These are phyloP conservation scores for Homarus americanus DNA, from an alignment of 1,140 invertebrate species.

Conservation along the genomic window DNA sequence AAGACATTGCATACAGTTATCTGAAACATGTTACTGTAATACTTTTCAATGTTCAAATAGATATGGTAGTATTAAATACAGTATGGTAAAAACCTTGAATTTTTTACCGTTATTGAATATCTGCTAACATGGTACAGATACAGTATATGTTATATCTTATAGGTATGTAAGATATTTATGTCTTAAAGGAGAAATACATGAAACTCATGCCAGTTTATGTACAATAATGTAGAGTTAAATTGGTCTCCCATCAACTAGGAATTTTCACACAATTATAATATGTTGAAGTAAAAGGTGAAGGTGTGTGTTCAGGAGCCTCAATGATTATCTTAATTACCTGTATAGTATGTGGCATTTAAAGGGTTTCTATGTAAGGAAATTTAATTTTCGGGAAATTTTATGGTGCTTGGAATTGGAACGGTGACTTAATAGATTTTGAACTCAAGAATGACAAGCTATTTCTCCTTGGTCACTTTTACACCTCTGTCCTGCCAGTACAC, in stretches of 20 bases:
- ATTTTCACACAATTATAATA: not conserved
- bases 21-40: not conserved
- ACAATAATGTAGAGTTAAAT: not conserved
- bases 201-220: not conserved
- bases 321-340: not conserved
- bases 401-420: too few relatives aligned
- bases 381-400: too few relatives aligned
- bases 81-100: not conserved
- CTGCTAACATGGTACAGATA: not conserved
- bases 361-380: too few relatives aligned
- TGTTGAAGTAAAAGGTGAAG: not conserved
- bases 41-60: not conserved
- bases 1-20: too few relatives aligned
- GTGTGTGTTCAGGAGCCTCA: not conserved
- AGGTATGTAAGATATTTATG: not conserved
- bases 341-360: too few relatives aligned
- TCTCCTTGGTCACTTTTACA: too few relatives aligned
- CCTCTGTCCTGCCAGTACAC: too few relatives aligned
- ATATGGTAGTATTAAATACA: not conserved
- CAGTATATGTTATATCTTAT: too few relatives aligned
- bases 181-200: not conserved
- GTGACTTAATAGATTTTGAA: too few relatives aligned
- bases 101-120: not conserved
- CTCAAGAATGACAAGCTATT: too few relatives aligned
- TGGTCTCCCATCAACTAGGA: not conserved